phyloP scores from a whole-genome alignment of 2,888 invertebrate species.

The Ectropis crepuscularia region DNA sequence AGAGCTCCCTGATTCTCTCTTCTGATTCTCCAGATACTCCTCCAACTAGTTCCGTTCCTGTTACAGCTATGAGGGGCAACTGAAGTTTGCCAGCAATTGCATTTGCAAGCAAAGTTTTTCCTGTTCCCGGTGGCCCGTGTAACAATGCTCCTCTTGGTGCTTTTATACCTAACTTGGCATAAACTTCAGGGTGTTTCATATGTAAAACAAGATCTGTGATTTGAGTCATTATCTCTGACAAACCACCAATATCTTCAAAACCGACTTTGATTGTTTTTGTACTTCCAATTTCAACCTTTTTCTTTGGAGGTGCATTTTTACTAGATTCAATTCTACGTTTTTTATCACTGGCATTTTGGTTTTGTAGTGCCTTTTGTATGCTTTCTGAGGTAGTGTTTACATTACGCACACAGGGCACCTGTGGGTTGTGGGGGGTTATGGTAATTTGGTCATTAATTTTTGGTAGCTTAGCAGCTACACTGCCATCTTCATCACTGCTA shows the following conservation, averaged over 20 bases:
- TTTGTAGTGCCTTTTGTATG: constrained; percentile 56
- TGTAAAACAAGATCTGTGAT: constrained; percentile 92
- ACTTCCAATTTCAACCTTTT: constrained; percentile 66
- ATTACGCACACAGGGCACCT: constrained; percentile 63
- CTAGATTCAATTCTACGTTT: constrained; percentile 70
- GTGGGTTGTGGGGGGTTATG: constrained; percentile 79
- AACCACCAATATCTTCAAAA: constrained; percentile 93
- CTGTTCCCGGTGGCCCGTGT: constrained; percentile 98
- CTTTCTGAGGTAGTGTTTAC: constrained; percentile 60
- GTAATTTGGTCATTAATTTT: constrained; percentile 81
- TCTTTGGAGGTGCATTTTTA: constrained; percentile 59
- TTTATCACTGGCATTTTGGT: constrained; percentile 62
- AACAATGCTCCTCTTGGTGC: constrained; percentile 96
- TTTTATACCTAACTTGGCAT: constrained; percentile 91
- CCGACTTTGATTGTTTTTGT: constrained; percentile 78
- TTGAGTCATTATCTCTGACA: constrained; percentile 88
- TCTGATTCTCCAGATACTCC: constrained; percentile 99
- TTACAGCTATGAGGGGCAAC: constrained; percentile 93
- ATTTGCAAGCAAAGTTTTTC: constrained; percentile 92
- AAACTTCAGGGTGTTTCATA: constrained; percentile 96
- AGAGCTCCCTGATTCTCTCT: constrained; percentile 95
- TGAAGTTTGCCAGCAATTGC: constrained; percentile 94
- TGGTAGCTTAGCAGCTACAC: constrained; percentile 74
- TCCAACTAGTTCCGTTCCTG: constrained; percentile 96
- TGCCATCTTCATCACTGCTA: constrained; percentile 74